Evolutionary conservation across 2,797 vertebrate species (phyloP), one percentile per base, ranked within the genome.

Genomic region (Arrhamphus sclerolepis): DNA sequence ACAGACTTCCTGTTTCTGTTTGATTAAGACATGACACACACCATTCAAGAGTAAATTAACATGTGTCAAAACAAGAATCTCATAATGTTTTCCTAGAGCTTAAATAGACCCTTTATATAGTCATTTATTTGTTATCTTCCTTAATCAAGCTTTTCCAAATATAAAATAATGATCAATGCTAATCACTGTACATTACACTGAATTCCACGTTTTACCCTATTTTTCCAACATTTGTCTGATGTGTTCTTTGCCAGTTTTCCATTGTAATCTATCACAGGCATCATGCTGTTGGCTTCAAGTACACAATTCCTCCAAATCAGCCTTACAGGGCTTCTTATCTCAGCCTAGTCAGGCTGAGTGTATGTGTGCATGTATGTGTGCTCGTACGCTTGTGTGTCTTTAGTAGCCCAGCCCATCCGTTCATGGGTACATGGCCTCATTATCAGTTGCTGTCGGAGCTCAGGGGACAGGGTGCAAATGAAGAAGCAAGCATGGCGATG

Each of bases 401-500:
- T 72, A 72, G 53, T 64, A 69, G 74, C 62, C 76, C 40, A 71
- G 77, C 72, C 71, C 82, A 89, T 88, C 85, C 80, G 80, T 88
- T 85, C 76, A 85, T 66, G 76, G 85, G 84, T 52, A 75, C 88
- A 78, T 72, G 81, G 85, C 84, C 83, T 90, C 84, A 91, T 91
- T 91, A 90, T 87, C 82, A 90, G 87, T 81, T 43, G 80, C 81
- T 89, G 87, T 86, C 72, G 71, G 78, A 75, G 84, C 83, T 88
- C 82, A 77, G 80, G 84, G 79, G 82, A 87, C 77, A 84, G 56
- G 60, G 68, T 75, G 66, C 72, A 86, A 88, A 91, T 91, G 90
- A 92, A 89, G 81, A 85, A 92, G 89, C 70, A 80, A 91, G 90
- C 85, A 84, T 84, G 76, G 89, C 80, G 70, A 75, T 82, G 76